Conservation (phyloP, 2,797 vertebrate species). For the Lepus oiostolus region DNA sequence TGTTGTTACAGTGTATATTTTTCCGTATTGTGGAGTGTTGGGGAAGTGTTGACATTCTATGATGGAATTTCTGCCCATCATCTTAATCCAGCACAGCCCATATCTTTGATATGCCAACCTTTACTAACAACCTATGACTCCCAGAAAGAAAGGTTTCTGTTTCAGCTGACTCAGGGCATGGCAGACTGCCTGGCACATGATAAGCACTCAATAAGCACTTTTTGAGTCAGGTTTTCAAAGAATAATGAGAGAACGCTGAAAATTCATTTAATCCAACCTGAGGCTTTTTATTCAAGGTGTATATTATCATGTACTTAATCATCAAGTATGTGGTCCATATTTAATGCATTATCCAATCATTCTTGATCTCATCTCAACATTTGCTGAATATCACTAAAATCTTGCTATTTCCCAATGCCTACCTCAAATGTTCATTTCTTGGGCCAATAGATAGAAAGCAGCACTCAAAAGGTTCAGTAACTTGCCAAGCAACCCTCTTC, state of each 20-base stretch:
- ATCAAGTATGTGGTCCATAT: background rate
- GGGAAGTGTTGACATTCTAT: background rate
- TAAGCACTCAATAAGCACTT: background rate
- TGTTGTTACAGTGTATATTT: background rate
- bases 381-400: background rate
- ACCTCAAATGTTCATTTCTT: background rate
- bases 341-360: background rate
- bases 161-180: background rate
- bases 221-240: background rate
- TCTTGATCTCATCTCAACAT: background rate
- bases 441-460: background rate
- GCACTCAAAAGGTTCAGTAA: background rate
- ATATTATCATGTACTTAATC: background rate
- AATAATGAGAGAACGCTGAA: background rate
- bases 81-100: background rate
- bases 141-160: background rate
- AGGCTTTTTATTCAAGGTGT: background rate
- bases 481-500: background rate
- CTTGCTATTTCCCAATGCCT: background rate
- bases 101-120: background rate
- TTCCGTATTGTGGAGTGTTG: background rate
- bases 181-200: background rate
- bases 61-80: background rate
- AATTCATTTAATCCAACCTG: background rate
- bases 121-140: background rate